Evolutionary conservation across 2,113 vertebrate species (phyloP), one percentile per base, ranked within the genome.

Genomic region (Nibea coibor): DNA sequence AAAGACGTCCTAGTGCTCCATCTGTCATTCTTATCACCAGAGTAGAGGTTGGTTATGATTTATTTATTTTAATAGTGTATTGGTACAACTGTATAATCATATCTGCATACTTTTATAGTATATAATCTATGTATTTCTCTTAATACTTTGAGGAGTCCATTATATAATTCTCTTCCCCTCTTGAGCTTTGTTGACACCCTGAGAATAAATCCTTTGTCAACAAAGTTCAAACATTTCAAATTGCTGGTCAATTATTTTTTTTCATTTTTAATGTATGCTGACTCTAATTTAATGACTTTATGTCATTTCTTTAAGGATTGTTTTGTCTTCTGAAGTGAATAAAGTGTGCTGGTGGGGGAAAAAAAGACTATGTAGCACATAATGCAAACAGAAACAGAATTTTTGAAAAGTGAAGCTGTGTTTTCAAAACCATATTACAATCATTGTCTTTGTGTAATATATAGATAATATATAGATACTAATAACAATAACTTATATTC

Each of bases 351-450:
- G 6, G 4, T 43, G 53, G 45, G 61, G 42, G 77, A 78, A 74
- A 4, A 45, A 61, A 42, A 20, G 19, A 4, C 12, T 2, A 58
- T 61, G 70, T 58, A 31, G 69, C 15, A n/a, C 24, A 63, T 83
- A 61, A 76, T 26, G 26, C 35, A 64, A 35, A 47, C 58, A 72
- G 26, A 84, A 84, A 80, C 53, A 3, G 20, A 19, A 45, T 47
- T 50, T 75, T 67, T 65, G 15, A 74, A n/a, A 39, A 59, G 42
- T 57, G 16, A 45, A 16, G 53, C 72, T 80, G 64, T 85, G 68
- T 82, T 78, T 79, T 81, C 65, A 58, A 90, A 91, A 79, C 54
- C 72, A 70, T 78, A 51, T 85, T 86, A 92, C 87, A 93, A 88
- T 89, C 82, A 79, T 81, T 58, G 86, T 91, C 86, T 88, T 82